Conservation (phyloP, 2,888 invertebrate species). For the Graphium colonna region DNA sequence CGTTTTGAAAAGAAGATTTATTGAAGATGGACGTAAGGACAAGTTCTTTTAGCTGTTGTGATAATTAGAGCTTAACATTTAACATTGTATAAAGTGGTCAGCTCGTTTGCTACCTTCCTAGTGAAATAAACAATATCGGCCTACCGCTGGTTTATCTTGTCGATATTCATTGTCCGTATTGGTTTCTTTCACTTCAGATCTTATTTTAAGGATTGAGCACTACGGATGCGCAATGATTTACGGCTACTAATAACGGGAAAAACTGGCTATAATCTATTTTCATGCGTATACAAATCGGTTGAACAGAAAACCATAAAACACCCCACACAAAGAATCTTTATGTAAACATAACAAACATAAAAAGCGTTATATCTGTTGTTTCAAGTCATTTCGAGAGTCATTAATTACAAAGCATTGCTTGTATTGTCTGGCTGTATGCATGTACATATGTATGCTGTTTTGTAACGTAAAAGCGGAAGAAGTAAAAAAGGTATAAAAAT, state of each 20-base stretch:
- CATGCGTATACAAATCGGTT: slow-evolving; percentile 78
- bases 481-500: neutral
- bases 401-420: slow-evolving; percentile 60
- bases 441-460: slow-evolving; percentile 46
- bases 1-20: no score
- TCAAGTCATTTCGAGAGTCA: slow-evolving; percentile 75
- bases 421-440: slow-evolving; percentile 41
- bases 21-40: no score
- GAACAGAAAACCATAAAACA: slow-evolving; percentile 79
- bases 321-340: slow-evolving; percentile 79
- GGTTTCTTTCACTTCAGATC: slow-evolving; percentile 56
- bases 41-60: no score
- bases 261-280: slow-evolving; percentile 79
- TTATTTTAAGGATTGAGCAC: slow-evolving; percentile 63
- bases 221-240: slow-evolving; percentile 75
- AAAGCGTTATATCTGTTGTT: slow-evolving; percentile 76
- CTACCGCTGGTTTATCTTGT: neutral
- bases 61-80: no score
- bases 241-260: slow-evolving; percentile 75
- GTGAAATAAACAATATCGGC: neutral
- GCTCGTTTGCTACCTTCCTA: no score
- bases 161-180: slow-evolving; percentile 24
- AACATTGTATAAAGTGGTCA: no score
- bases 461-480: slow-evolving; percentile 22
- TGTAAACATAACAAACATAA: slow-evolving; percentile 77